Evolutionary conservation across 1,140 invertebrate species (phyloP).

Genomic region (Conus ventricosus): DNA sequence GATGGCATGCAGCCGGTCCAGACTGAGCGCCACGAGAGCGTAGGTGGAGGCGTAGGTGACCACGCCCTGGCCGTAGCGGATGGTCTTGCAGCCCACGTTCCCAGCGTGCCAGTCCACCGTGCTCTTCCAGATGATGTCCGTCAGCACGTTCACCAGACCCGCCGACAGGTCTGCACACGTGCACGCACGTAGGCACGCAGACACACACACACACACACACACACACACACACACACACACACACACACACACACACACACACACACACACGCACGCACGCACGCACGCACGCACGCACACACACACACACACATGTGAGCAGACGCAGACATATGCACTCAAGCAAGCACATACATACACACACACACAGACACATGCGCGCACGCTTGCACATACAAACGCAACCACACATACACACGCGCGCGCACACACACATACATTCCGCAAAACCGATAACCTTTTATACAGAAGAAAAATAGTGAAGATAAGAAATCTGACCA

Average conservation of each 20-base stretch:
- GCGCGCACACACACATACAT: constrained; percentile 1
- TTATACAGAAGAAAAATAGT: too few species aligned
- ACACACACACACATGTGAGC: not conserved
- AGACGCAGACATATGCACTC: not conserved
- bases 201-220: constrained; percentile 14
- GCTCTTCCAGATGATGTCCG: constrained; percentile 65
- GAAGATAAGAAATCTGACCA: too few species aligned
- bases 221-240: constrained; percentile 20
- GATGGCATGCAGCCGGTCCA: constrained; percentile 96
- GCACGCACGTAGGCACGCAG: not conserved
- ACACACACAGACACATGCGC: not conserved
- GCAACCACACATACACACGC: not conserved
- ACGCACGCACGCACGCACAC: not conserved
- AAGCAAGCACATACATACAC: not conserved
- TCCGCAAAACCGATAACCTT: too few species aligned
- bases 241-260: constrained; percentile 14
- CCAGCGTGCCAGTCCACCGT: constrained; percentile 65
- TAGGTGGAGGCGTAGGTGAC: constrained; percentile 94
- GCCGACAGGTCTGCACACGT: constrained; percentile 58
- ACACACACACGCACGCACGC: not conserved
- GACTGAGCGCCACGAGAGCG: constrained; percentile 93
- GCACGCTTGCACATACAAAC: too few species aligned
- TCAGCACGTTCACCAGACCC: constrained; percentile 64
- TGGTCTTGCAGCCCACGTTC: constrained; percentile 60
- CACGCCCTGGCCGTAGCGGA: constrained; percentile 62